Percentiles rank a stretch among this genome's conserved stretches.
phyloP scores from a whole-genome alignment of 2,113 vertebrate genomes.

The Leptocoma aspasia region DNA sequence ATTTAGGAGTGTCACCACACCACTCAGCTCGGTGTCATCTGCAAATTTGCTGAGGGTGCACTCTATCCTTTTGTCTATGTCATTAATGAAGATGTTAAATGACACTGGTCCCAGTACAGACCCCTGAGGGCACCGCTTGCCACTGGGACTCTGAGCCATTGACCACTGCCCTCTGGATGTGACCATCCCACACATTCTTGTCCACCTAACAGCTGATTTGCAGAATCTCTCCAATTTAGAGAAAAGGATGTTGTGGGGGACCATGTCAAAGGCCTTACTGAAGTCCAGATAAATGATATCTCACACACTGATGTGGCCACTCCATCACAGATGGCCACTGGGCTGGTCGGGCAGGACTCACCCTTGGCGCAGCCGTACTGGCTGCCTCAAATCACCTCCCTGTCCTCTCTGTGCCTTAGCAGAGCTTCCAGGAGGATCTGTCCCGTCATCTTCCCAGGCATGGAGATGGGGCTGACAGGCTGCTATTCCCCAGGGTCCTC shows the following conservation, averaged over 20 bases:
- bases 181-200: background rate
- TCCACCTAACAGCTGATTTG: background rate
- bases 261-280: background rate
- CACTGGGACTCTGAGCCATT: background rate
- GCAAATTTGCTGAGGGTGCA: background rate
- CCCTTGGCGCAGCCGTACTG: background rate
- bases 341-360: background rate
- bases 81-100: background rate
- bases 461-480: background rate
- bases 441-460: no score
- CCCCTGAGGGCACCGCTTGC: no score
- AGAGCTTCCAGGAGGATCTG: background rate
- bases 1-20: background rate
- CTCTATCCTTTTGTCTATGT: background rate
- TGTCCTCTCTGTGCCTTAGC: no score
- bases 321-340: background rate
- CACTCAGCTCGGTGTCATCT: background rate
- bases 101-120: background rate
- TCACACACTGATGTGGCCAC: background rate
- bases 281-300: background rate
- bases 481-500: background rate
- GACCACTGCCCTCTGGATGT: background rate
- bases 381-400: background rate
- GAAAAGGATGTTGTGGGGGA: background rate
- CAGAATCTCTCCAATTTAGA: background rate